These are phyloP conservation scores for Trematocara macrostoma DNA, from an alignment of 2,113 vertebrate species.

Conservation along the genomic window DNA sequence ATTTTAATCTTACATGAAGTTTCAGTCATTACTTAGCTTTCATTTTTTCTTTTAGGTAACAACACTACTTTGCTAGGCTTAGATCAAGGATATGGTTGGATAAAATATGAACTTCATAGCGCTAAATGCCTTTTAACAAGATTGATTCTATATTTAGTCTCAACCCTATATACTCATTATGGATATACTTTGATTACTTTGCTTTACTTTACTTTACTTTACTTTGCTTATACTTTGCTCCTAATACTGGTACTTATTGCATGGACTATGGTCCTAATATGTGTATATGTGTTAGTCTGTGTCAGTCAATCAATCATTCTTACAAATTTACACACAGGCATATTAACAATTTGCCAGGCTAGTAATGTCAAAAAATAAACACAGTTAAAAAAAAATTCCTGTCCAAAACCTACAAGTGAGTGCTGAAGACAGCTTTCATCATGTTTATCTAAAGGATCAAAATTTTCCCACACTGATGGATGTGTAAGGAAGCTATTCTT, in stretches of 20 bases:
- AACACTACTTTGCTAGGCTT: not conserved
- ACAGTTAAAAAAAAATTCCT: not conserved
- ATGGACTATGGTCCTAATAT: not conserved
- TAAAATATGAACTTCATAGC: not conserved
- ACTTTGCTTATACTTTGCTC: too few species aligned
- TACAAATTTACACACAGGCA: not conserved
- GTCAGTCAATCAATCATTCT: not conserved
- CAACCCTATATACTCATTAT: not conserved
- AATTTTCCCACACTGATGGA: not conserved
- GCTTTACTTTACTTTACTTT: too few species aligned
- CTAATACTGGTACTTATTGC: not conserved
- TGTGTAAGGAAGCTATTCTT: not conserved
- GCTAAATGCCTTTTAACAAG: not conserved
- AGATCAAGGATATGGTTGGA: not conserved
- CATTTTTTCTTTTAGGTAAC: not conserved
- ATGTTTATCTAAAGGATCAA: not conserved
- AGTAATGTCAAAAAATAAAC: not conserved
- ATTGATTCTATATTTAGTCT: not conserved
- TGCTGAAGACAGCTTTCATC: not conserved
- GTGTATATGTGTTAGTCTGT: not conserved
- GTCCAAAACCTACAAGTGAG: not conserved
- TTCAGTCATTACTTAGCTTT: not conserved
- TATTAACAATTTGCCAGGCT: not conserved
- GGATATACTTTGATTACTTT: not conserved
- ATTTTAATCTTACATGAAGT: not conserved